Percentiles rank a stretch among this genome's conserved stretches.
These are phyloP conservation scores for Polyommatus iphigenia DNA, from an alignment of 2,888 invertebrate species.

Conservation along the genomic window DNA sequence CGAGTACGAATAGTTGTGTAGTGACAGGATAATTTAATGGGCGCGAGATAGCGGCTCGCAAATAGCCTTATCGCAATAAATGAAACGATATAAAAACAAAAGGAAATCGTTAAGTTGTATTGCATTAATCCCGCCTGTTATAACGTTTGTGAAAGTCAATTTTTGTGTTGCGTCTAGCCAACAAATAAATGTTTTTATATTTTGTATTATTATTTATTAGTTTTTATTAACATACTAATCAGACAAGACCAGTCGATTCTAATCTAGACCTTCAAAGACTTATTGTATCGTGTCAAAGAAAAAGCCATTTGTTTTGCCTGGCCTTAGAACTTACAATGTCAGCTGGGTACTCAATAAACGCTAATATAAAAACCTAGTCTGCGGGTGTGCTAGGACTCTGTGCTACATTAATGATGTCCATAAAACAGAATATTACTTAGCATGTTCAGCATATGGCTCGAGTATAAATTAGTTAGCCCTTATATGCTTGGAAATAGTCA, in stretches of 20 bases:
- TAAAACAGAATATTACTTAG: slow-evolving; percentile 7
- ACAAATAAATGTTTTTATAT: background rate
- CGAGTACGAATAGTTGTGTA: slow-evolving; percentile 44
- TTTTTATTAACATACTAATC: background rate
- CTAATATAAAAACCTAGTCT: background rate
- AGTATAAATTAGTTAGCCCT: background rate
- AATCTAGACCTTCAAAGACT: background rate
- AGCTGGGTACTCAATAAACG: background rate
- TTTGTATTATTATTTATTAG: background rate
- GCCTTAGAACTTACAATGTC: background rate
- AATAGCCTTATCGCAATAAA: slow-evolving; percentile 24
- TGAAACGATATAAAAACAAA: slow-evolving; percentile 26
- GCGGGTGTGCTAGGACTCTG: slow-evolving; percentile 7
- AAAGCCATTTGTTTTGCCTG: background rate
- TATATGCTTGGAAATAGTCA: background rate
- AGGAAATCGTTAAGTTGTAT: slow-evolving; percentile 15
- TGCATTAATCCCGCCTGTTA: slow-evolving; percentile 24
- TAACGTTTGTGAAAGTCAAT: slow-evolving; percentile 17
- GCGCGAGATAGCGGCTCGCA: slow-evolving; percentile 37
- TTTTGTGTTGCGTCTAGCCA: background rate
- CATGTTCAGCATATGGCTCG: slow-evolving; percentile 3
- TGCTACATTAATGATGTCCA: slow-evolving; percentile 8
- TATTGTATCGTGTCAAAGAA: background rate
- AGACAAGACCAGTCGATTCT: background rate
- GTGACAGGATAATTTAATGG: slow-evolving; percentile 44